phyloP scores from a whole-genome alignment of 2,113 vertebrate genomes.

The Oreochromis tanganicae region DNA sequence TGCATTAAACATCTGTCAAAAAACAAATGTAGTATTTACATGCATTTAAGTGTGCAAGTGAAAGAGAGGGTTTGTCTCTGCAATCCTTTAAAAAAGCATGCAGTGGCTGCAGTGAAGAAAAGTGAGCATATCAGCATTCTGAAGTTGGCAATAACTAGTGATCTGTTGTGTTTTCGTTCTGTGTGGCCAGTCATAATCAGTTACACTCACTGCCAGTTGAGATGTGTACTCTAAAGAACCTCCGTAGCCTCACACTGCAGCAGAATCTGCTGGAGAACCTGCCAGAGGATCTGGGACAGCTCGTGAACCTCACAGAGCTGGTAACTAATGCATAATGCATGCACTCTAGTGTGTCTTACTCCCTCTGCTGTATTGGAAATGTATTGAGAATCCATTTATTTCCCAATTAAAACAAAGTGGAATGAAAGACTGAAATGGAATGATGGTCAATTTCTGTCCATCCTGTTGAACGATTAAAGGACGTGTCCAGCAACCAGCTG shows the following conservation, averaged over 20 bases:
- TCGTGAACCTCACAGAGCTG: constrained; percentile 81
- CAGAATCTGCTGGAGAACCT: constrained; percentile 82
- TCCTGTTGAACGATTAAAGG: constrained; percentile 59
- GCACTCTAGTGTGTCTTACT: not conserved
- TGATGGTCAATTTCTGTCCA: not conserved
- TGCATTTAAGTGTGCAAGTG: not conserved
- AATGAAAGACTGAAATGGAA: not conserved
- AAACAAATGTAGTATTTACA: not conserved
- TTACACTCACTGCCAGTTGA: constrained; percentile 79
- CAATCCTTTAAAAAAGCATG: not conserved
- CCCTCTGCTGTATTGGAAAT: not conserved
- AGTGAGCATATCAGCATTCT: not conserved
- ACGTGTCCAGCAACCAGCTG: constrained; percentile 85
- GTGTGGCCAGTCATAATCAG: constrained; percentile 83
- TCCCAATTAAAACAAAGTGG: not conserved
- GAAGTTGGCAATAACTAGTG: not conserved
- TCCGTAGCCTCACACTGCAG: constrained; percentile 82
- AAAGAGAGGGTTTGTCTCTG: not conserved
- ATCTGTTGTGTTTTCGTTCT: not conserved
- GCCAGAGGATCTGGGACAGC: constrained; percentile 79
- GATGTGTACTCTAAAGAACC: constrained; percentile 73
- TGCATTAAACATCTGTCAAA: not conserved
- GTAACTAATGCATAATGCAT: constrained; percentile 62
- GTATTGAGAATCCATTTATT: not conserved
- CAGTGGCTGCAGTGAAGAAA: not conserved